phyloP scores from a whole-genome alignment of 2,888 invertebrate species.

The Eutolmus rufibarbis region DNA sequence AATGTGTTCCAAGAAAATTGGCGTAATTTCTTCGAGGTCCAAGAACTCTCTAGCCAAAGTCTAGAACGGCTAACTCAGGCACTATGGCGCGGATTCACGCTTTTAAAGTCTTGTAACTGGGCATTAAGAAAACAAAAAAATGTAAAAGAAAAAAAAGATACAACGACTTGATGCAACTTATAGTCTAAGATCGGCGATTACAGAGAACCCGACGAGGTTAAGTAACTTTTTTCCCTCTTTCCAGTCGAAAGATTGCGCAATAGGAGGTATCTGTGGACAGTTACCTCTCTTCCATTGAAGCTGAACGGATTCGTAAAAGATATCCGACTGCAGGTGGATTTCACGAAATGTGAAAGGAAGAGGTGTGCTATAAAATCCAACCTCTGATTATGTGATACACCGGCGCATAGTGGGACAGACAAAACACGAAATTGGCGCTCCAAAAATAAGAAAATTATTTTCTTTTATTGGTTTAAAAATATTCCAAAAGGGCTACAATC shows the following conservation, averaged over 20 bases:
- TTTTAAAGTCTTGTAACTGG: background rate
- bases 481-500: too few relatives aligned
- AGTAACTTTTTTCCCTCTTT: background rate
- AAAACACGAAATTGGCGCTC: too few relatives aligned
- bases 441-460: too few relatives aligned
- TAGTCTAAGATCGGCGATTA: background rate
- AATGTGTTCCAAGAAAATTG: background rate
- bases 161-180: background rate
- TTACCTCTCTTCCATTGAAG: slow-evolving; percentile 13
- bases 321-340: background rate
- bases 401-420: background rate
- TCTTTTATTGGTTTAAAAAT: too few relatives aligned
- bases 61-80: background rate
- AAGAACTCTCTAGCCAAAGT: background rate
- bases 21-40: background rate
- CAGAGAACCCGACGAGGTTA: background rate
- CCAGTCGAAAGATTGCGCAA: background rate
- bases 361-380: background rate
- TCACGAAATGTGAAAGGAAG: background rate
- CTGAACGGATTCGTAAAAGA: slow-evolving; percentile 19
- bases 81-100: background rate
- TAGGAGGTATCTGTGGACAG: slow-evolving; percentile 5
- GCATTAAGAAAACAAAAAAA: too few relatives aligned
- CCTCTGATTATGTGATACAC: background rate
- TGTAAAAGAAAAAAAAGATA: background rate